phyloP scores from a whole-genome alignment of 2,113 vertebrate genomes.

The Chionodraco myersi region DNA sequence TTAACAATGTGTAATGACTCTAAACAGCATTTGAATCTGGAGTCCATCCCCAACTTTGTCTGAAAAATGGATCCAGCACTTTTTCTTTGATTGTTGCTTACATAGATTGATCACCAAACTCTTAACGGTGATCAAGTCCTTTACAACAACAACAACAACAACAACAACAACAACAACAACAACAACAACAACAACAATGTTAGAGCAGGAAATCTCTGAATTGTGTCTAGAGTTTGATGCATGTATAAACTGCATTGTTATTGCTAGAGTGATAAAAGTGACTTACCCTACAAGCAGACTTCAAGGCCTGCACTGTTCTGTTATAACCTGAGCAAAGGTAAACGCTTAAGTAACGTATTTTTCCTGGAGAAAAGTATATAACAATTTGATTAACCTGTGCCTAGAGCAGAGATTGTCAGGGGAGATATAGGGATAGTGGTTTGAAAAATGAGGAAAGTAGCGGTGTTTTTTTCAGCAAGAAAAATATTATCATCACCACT shows the following conservation, averaged over 20 bases:
- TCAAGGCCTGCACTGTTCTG: constrained; percentile 16
- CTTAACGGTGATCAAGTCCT: constrained; percentile 1
- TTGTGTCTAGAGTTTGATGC: not conserved
- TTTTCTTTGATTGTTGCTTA: constrained; percentile 31
- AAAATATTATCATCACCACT: constrained; percentile 44
- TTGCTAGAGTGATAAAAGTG: not conserved
- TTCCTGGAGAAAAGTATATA: constrained; percentile 22
- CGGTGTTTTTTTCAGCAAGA: constrained; percentile 33
- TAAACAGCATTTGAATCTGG: not conserved
- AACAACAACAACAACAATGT: too few species aligned
- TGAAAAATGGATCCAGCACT: constrained; percentile 17
- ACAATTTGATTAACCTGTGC: constrained; percentile 51
- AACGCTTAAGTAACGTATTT: constrained; percentile 35
- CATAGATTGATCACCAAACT: constrained; percentile 1
- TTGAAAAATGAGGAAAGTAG: constrained; percentile 49
- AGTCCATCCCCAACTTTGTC: constrained; percentile 21
- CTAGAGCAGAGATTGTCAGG: constrained; percentile 42
- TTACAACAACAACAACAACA: not conserved
- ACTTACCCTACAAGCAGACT: constrained; percentile 13
- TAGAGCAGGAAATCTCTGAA: not conserved
- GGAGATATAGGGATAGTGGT: constrained; percentile 41
- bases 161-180: not conserved
- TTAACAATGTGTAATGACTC: not conserved
- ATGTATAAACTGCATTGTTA: not conserved
- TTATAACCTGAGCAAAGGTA: constrained; percentile 37